Evolutionary conservation across 1,140 invertebrate genomes (phyloP), one percentile per base, ranked within the genome.

Genomic region (Oedothorax gibbosus): DNA sequence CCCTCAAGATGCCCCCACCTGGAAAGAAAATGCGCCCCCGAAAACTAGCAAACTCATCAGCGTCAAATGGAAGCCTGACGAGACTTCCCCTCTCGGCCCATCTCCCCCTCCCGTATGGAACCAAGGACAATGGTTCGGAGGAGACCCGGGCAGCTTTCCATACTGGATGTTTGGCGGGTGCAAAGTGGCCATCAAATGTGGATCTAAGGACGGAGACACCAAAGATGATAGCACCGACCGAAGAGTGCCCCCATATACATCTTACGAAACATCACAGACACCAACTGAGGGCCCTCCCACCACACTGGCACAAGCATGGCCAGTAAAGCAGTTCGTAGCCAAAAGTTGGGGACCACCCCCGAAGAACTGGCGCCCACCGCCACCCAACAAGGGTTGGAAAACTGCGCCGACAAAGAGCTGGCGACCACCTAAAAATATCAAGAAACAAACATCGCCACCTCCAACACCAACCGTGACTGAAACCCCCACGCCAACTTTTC

Each of bases 311-410:
- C 77, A 77, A 71, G 69, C 50, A n/a, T 84, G 81, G 81, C 81
- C 71, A 20, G 35, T 21, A 6, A 57, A 64, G 35, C 68, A 60
- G 21, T 72, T 21, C n/a, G 64, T 57, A 7, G 80, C 57, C 6
- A 84, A 84, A 84, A 84, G 81, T 11, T 84, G 81, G 81, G 76
- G 21, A 84, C 75, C 56, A 57, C 56, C 73, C 18, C 66, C 68
- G 15, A 71, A 71, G 18, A 56, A 18, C 10, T 81, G 78, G 78
- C 69, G 53, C 18, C 66, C 78, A 20, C 80, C 80, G 15, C 68
- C 68, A 72, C 56, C 73, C 18, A 53, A 54, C 15, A 71, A 71
- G 18, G 35, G 50, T 2, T 81, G 78, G 78, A 81, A 54, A 51
- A 54, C 66, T 8, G 68, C 69, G 20, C 68, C 79, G 64, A 66